Percentiles rank a stretch among this genome's conserved stretches.
These are phyloP conservation scores for Thamnophis sirtalis DNA, from an alignment of 2,113 vertebrate genomes.

Conservation along the genomic window DNA sequence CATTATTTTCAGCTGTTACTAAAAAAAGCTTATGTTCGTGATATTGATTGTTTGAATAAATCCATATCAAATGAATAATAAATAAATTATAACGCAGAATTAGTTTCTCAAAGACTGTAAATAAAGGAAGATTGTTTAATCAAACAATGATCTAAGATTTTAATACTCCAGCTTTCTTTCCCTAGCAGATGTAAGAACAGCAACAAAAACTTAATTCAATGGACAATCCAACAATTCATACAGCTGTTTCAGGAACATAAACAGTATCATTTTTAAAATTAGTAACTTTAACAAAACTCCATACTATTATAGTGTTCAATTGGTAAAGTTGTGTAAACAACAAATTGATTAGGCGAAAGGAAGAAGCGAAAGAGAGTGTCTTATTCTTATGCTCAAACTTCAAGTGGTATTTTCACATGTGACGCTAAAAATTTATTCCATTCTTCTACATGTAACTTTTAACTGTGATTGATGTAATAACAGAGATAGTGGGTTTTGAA, in stretches of 20 bases:
- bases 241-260: not conserved
- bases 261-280: fast-evolving
- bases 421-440: not conserved
- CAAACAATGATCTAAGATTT: constrained; percentile 23
- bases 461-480: not conserved
- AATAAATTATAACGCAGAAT: constrained; percentile 39
- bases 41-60: constrained; percentile 42
- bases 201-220: constrained; percentile 20
- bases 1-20: not conserved
- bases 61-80: constrained; percentile 40
- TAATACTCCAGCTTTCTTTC: not conserved
- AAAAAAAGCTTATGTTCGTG: constrained; percentile 24
- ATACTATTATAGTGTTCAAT: not conserved
- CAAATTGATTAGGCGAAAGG: not conserved
- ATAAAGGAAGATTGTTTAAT: constrained; percentile 29
- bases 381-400: not conserved
- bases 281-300: not conserved
- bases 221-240: constrained; percentile 22
- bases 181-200: constrained; percentile 12
- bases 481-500: not conserved
- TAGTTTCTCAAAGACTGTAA: constrained; percentile 35
- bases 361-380: not conserved
- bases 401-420: not conserved
- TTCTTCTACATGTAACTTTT: not conserved
- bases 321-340: not conserved